These are phyloP conservation scores for Hemiprocne comata DNA, from an alignment of 2,113 vertebrate species.

Conservation along the genomic window DNA sequence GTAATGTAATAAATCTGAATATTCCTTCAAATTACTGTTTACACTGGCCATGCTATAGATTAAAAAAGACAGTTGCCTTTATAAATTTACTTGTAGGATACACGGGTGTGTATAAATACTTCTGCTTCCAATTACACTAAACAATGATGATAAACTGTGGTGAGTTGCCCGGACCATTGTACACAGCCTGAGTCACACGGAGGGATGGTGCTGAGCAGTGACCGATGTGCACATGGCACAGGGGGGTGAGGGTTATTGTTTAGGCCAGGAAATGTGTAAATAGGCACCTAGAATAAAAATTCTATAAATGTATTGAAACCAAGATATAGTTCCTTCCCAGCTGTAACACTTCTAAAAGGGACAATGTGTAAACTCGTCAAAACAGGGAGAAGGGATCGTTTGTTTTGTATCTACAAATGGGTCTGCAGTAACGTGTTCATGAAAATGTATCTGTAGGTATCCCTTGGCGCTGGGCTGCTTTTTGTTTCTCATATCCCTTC, in stretches of 20 bases:
- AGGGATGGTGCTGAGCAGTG: constrained; percentile 15
- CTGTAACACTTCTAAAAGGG: constrained; percentile 48
- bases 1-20: constrained; percentile 75
- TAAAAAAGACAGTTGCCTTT: constrained; percentile 85
- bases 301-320: constrained; percentile 44
- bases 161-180: constrained; percentile 71
- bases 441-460: background rate
- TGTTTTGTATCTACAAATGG: constrained; percentile 41
- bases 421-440: constrained; percentile 4
- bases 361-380: constrained; percentile 19
- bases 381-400: constrained; percentile 7
- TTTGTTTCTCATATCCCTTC: background rate
- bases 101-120: constrained; percentile 77
- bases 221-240: constrained; percentile 18
- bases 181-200: constrained; percentile 54
- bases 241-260: constrained; percentile 40
- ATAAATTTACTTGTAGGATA: constrained; percentile 78
- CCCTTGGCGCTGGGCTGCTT: background rate
- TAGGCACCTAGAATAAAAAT: constrained; percentile 47
- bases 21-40: constrained; percentile 76
- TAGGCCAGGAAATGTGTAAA: constrained; percentile 71
- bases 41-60: constrained; percentile 81
- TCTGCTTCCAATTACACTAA: constrained; percentile 85
- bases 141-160: constrained; percentile 81
- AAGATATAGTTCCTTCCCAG: constrained; percentile 73